These are phyloP conservation scores for Physocephala rufipes DNA, from an alignment of 2,888 invertebrate genomes.

Conservation along the genomic window DNA sequence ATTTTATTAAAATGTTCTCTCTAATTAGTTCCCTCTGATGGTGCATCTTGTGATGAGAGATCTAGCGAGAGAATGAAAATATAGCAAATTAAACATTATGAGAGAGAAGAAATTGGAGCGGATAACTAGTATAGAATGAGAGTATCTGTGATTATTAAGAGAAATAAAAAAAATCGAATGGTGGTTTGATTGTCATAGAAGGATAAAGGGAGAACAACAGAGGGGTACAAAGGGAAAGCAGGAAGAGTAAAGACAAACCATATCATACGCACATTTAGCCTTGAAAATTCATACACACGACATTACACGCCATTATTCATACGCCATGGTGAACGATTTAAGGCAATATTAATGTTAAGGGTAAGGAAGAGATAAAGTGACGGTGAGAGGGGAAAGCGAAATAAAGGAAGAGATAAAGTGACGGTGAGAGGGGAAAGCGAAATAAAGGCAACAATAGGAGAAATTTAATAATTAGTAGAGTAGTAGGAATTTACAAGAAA, in stretches of 20 bases:
- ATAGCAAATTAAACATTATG: not conserved
- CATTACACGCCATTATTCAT: not conserved
- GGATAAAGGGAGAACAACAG: not conserved
- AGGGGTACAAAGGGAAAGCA: not conserved
- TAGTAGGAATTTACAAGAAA: too few species aligned
- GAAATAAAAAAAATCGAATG: not conserved
- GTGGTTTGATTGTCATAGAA: not conserved
- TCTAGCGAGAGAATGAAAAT: not conserved
- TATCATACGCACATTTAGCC: slow-evolving; percentile 30
- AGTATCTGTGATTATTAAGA: not conserved
- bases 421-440: too few species aligned
- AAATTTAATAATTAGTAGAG: too few species aligned
- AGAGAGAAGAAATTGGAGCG: not conserved
- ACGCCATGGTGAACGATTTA: too few species aligned
- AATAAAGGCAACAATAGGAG: too few species aligned
- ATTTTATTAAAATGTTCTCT: too few species aligned
- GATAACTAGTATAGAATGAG: not conserved
- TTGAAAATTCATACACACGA: slow-evolving; percentile 27
- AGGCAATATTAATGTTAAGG: not conserved
- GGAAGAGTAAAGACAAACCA: not conserved
- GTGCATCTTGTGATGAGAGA: not conserved
- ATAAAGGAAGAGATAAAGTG: not conserved
- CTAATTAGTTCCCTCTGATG: too few species aligned
- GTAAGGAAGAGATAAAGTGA: not conserved
- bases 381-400: not conserved